These are phyloP conservation scores for Notiomystis cincta DNA, from an alignment of 2,113 vertebrate species.

Conservation along the genomic window DNA sequence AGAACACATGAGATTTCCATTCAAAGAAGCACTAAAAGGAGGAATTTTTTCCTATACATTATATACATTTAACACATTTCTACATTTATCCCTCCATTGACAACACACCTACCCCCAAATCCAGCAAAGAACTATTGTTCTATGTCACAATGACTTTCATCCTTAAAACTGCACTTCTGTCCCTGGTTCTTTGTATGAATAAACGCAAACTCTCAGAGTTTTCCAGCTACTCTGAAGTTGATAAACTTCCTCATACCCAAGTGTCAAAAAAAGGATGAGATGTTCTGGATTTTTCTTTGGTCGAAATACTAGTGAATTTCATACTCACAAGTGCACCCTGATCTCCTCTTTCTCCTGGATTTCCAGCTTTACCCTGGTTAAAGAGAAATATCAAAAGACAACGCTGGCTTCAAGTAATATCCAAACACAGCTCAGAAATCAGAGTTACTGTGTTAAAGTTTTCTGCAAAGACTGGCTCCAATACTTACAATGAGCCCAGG, in stretches of 20 bases:
- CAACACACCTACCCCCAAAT: neutral
- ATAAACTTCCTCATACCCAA: neutral
- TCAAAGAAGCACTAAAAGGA: neutral
- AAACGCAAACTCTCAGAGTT: neutral
- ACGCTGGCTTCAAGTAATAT: neutral
- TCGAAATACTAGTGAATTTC: neutral
- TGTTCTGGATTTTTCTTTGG: neutral
- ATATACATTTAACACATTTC: neutral
- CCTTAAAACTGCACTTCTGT: neutral
- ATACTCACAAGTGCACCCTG: conserved; percentile 84
- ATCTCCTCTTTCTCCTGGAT: conserved; percentile 84
- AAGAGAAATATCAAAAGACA: conserved; percentile 23
- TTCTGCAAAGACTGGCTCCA: neutral
- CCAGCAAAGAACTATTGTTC: neutral
- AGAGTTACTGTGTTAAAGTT: neutral
- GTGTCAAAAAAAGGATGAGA: neutral
- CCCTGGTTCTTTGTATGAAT: neutral
- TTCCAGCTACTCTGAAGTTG: neutral
- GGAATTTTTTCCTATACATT: neutral
- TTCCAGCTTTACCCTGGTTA: conserved; percentile 87
- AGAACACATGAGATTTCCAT: neutral
- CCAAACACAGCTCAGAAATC: neutral
- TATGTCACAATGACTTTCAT: neutral
- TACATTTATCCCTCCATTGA: neutral
- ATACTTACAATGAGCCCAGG: conserved; percentile 86